Base-by-base conservation (phyloP, 2,888 invertebrate species). In the Sinodicranocentrus sp. region DNA sequence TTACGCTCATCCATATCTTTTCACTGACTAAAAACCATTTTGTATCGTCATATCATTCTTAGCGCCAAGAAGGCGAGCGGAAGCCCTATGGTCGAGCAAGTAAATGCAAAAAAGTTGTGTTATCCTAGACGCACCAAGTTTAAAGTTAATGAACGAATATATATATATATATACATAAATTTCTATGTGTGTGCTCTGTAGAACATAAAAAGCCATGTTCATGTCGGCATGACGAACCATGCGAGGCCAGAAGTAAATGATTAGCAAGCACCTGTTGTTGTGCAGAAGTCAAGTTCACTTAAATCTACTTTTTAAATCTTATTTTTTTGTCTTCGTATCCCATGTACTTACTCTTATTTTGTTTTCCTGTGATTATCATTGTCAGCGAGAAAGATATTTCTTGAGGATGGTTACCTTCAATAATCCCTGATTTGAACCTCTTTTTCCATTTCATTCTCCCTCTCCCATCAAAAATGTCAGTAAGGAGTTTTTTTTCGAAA, bases 331-430 rank as follows among this genome's bases (percentile, higher is more conserved):
- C 68, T 70, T 70, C 76, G 54, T 70, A 63, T 71, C 68, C 57
- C 72, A 72, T 68, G 73, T 67, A 78, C 73, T 78, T 78, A 33
- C n/a, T n/a, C n/a, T n/a, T 76, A 71, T 23, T 61, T 76, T 83
- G 63, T 84, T 84, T 84, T 84, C 84, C 84, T 84, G 78, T 78
- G 84, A 78, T 84, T 78, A 84, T 78, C 77, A 67, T 78, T 84
- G 84, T 84, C 78, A 84, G 78, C 72, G 59, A 76, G 76, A 70
- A 70, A 68, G 33, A 33, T 33, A 33, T 57, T 13, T 5, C 26
- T 57, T 21, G 2, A 33, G 23, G 33, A 61, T 28, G 61, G 28
- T 17, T 61, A 33, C n/a, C 61, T 61, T 61, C n/a, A 61, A 28
- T 61, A 61, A 68, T 77, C 43, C 52, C 17, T 52, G 21, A 23